phyloP scores from a whole-genome alignment of 2,113 vertebrate genomes.

The Cryptomyrus ogoouensis region DNA sequence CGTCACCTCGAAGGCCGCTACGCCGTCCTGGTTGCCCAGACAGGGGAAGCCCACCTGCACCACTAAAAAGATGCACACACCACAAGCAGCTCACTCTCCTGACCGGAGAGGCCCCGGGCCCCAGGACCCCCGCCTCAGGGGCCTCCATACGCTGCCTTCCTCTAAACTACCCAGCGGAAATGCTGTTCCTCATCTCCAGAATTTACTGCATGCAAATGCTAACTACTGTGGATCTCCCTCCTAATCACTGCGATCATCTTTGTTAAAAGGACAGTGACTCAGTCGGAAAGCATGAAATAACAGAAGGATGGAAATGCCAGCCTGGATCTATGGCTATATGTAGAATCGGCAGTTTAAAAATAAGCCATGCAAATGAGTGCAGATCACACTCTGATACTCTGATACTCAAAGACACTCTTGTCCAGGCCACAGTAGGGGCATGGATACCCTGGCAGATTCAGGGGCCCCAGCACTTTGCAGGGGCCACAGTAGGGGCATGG shows the following conservation, averaged over 20 bases:
- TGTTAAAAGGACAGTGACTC: neutral
- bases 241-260: neutral
- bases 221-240: neutral
- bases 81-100: neutral
- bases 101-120: neutral
- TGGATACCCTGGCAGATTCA: no score
- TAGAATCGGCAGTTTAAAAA: neutral
- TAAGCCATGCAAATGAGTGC: neutral
- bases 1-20: slow-evolving; percentile 80
- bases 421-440: no score
- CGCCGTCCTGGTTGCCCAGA: slow-evolving; percentile 78
- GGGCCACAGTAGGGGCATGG: no score
- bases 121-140: neutral
- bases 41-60: slow-evolving; percentile 84
- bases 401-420: no score
- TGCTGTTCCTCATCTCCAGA: neutral
- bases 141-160: neutral
- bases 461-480: no score
- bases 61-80: slow-evolving; percentile 49
- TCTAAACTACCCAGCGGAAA: neutral
- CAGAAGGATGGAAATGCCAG: neutral
- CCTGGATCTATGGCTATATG: neutral
- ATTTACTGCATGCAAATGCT: neutral
- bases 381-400: neutral
- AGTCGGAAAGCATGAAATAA: neutral